phyloP scores from a whole-genome alignment of 2,113 vertebrate species.

The Genyomyrus donnyi region DNA sequence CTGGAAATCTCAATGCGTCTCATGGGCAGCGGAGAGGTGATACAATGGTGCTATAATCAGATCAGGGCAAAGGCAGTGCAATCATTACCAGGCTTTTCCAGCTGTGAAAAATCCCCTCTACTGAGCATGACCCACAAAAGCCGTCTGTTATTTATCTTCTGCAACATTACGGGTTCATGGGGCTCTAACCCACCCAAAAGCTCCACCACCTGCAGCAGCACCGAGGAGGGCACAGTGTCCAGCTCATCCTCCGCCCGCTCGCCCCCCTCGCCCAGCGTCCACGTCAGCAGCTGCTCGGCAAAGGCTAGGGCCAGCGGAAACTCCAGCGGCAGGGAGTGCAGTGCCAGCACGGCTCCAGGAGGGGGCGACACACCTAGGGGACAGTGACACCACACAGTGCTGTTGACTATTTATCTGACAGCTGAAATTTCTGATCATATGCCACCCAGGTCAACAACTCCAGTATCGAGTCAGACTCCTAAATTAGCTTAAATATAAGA shows the following conservation, averaged over 20 bases:
- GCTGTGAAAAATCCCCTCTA: background rate
- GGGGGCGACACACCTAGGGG: slow-evolving; percentile 83
- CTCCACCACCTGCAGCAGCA: slow-evolving; percentile 88
- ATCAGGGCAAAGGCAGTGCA: background rate
- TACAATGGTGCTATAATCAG: background rate
- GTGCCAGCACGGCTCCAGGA: slow-evolving; percentile 81
- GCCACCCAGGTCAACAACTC: background rate
- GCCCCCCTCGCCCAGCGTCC: slow-evolving; percentile 72
- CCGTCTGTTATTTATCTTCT: background rate
- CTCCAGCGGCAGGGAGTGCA: slow-evolving; percentile 91
- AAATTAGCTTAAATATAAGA: background rate
- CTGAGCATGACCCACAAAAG: background rate
- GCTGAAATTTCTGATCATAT: background rate
- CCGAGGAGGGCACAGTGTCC: slow-evolving; percentile 78
- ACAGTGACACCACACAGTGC: slow-evolving; percentile 2
- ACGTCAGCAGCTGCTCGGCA: slow-evolving; percentile 85
- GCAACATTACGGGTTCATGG: background rate
- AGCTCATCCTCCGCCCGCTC: slow-evolving; percentile 82
- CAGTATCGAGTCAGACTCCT: background rate
- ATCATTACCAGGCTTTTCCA: background rate
- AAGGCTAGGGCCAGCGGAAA: slow-evolving; percentile 94
- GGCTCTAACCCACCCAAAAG: slow-evolving; percentile 71
- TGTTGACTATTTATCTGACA: background rate
- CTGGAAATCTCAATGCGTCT: background rate
- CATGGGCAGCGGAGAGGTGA: background rate